Percentiles rank a stretch among this genome's conserved stretches.
Evolutionary conservation across 1,140 invertebrate species (phyloP).

Genomic region (Hyphantria cunea): DNA sequence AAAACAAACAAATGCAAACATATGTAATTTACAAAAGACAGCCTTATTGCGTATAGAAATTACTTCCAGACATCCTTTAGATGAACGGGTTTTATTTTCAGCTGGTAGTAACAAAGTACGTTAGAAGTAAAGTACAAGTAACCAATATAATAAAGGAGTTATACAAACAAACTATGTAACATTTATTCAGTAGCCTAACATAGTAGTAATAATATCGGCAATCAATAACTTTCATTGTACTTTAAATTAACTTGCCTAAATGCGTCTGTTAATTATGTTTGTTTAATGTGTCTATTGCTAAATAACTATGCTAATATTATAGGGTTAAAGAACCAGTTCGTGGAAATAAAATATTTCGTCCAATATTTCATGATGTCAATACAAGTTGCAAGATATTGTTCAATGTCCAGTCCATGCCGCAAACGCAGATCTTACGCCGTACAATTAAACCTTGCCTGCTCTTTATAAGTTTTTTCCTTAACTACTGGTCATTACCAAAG

Average conservation of each 20-base stretch:
- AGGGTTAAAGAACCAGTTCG: background rate
- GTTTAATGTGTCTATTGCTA: too few relatives aligned
- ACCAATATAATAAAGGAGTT: too few relatives aligned
- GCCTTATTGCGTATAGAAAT: too few relatives aligned
- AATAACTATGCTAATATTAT: background rate
- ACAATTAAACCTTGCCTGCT: constrained; percentile 52
- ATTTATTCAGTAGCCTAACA: too few relatives aligned
- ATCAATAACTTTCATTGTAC: background rate
- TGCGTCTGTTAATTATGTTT: constrained; percentile 3
- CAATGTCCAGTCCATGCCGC: background rate
- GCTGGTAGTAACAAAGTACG: too few relatives aligned
- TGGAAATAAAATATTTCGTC: background rate
- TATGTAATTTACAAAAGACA: too few relatives aligned
- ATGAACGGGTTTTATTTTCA: too few relatives aligned
- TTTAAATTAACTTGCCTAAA: background rate
- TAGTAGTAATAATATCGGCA: too few relatives aligned
- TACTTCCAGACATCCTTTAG: too few relatives aligned
- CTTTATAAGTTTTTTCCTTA: constrained; percentile 54
- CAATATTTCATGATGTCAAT: constrained; percentile 8
- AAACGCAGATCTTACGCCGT: constrained; percentile 25
- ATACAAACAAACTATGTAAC: too few relatives aligned
- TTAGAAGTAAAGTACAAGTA: too few relatives aligned
- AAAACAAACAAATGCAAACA: too few relatives aligned
- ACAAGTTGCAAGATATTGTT: constrained; percentile 17
- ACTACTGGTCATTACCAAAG: constrained; percentile 59